A percentile compares a stretch with the other conserved stretches of the same genome.
Evolutionary conservation across 30 jellyfish, hydroid and myxozoan species (phyloP).

Genomic region (Cassiopea andromeda): DNA sequence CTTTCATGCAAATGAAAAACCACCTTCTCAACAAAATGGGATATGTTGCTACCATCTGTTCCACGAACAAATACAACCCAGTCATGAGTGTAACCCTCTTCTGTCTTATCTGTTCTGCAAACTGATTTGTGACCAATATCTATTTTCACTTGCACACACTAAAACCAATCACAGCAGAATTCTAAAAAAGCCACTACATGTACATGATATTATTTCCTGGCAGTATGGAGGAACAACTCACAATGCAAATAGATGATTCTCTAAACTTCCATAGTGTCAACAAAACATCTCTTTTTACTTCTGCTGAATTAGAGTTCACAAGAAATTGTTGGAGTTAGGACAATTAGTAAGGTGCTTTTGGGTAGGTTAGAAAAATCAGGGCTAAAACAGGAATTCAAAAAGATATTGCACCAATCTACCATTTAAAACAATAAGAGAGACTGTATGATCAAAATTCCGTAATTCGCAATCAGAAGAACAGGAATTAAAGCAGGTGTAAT

Average conservation of each 20-base stretch:
- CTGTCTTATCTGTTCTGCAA: constrained; percentile 83
- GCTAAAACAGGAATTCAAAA: not conserved
- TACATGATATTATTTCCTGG: not conserved
- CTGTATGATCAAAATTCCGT: not conserved
- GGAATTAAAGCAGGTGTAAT: not conserved
- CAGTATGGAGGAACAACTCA: not conserved
- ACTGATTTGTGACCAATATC: constrained; percentile 98
- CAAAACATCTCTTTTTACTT: not conserved
- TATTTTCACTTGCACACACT: constrained; percentile 97
- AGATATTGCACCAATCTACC: not conserved
- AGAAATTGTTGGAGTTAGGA: not conserved
- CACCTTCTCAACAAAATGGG: constrained; percentile 96
- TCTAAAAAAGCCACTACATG: not conserved
- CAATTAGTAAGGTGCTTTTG: not conserved
- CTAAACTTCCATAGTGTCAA: not conserved
- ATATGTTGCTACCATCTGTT: constrained; percentile 89
- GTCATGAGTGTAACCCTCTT: constrained; percentile 93
- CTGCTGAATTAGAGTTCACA: not conserved
- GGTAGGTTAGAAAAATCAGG: not conserved
- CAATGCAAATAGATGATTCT: no score
- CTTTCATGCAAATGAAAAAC: constrained; percentile 94
- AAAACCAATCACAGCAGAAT: not conserved
- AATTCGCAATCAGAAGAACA: not conserved
- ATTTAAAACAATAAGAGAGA: not conserved
- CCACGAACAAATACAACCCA: constrained; percentile 98